These are phyloP conservation scores for Lontra canadensis DNA, from an alignment of 2,113 vertebrate species.

Conservation along the genomic window DNA sequence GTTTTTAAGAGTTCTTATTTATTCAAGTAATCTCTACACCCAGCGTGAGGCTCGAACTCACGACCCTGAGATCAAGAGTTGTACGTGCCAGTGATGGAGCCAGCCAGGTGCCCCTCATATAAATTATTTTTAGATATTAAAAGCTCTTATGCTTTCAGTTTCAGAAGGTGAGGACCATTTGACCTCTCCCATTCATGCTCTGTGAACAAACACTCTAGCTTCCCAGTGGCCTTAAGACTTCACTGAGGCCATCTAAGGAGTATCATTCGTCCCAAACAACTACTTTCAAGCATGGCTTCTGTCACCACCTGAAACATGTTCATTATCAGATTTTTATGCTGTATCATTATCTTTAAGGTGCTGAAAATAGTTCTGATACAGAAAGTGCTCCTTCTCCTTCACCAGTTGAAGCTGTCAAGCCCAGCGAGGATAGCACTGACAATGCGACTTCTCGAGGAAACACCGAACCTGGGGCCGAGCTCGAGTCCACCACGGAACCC, in stretches of 20 bases:
- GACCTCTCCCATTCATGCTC: conserved; percentile 4
- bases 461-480: conserved; percentile 78
- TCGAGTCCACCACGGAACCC: conserved; percentile 82
- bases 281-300: conserved; percentile 64
- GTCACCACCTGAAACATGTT: conserved; percentile 55
- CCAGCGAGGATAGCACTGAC: conserved; percentile 86
- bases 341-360: conserved; percentile 86
- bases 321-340: conserved; percentile 78
- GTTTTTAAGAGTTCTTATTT: background rate
- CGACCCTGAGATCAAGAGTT: background rate
- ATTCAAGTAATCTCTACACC: background rate
- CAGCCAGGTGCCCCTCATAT: background rate
- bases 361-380: conserved; percentile 98
- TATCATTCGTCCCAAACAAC: conserved; percentile 29
- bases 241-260: conserved; percentile 4
- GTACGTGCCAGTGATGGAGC: background rate
- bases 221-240: background rate
- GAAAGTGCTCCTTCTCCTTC: conserved; percentile 98
- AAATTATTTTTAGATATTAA: conserved; percentile 35
- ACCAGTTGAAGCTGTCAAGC: conserved; percentile 91
- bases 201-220: background rate
- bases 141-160: conserved; percentile 28
- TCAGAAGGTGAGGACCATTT: conserved; percentile 18
- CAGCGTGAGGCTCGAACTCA: background rate
- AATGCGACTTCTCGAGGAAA: conserved; percentile 79